Evolutionary conservation across 2,888 invertebrate genomes (phyloP), one percentile per base, ranked within the genome.

Genomic region (Syritta pipiens): DNA sequence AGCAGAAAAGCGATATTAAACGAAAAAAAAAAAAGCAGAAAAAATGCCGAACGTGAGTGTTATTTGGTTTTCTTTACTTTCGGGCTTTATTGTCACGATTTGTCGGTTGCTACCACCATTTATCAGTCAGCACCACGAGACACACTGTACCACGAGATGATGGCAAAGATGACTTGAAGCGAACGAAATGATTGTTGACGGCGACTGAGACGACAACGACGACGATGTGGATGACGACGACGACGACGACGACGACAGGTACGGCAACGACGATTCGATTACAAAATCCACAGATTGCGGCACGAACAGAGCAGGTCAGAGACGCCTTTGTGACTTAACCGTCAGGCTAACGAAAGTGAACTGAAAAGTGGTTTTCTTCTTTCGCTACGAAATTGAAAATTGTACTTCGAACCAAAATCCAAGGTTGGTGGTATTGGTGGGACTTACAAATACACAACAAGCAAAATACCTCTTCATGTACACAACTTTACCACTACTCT

Each of bases 341-440:
- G 77, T 69, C 71, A 72, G 84, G 76, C 84, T 67, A 84, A 84
- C 84, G 85, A 85, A 85, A 84, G 84, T 84, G 82, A 85, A 86
- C 85, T 85, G 83, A 85, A 85, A 84, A 83, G 48, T 81, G 65
- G 81, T 83, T 85, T 84, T 83, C 83, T 83, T 84, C 81, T 83
- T 79, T 83, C 59, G 57, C 53, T 32, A 55, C 37, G 67, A 81
- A 75, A 69, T 81, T 69, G 51, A 63, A 75, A 69, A 59, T 51
- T 20, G 20, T 32, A 30, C 42, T 44, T 51, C 32, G 30, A 51
- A 46, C 42, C 35, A 17, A 62, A 68, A 68, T 74, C 22, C 49
- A 74, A 30, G 37, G 51, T 40, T 67, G 42, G 14, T 26, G 10
- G 26, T 26, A 20, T 49, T 62, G 44, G 63, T 63, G 62, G 62